These are phyloP conservation scores for Tadarida brasiliensis DNA, from an alignment of 2,797 vertebrate species.

Conservation along the genomic window DNA sequence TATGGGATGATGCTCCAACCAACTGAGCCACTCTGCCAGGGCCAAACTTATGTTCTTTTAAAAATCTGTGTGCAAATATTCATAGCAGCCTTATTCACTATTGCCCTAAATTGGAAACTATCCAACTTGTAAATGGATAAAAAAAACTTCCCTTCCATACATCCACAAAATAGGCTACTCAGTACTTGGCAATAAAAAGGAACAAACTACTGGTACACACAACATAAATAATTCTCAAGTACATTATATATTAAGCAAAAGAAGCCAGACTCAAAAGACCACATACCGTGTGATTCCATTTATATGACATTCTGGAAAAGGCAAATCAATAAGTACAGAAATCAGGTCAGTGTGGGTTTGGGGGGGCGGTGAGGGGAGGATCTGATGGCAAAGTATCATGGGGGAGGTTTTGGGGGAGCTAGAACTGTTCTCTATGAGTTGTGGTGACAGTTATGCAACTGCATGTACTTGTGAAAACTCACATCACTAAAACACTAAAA, in stretches of 20 bases:
- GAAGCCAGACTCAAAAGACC: not conserved
- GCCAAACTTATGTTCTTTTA: not conserved
- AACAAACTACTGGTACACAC: not conserved
- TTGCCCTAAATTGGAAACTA: not conserved
- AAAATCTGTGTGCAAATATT: not conserved
- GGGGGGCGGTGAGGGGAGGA: not conserved
- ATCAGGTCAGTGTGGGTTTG: not conserved
- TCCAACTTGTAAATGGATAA: not conserved
- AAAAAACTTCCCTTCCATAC: not conserved
- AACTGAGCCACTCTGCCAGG: too few relatives aligned
- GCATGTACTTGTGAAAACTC: not conserved
- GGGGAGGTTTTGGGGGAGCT: not conserved
- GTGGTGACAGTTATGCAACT: not conserved
- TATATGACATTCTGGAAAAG: not conserved
- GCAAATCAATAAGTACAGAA: constrained; percentile 8
- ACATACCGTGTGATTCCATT: not conserved
- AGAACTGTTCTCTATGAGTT: not conserved
- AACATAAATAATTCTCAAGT: constrained; percentile 35
- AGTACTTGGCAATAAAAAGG: not conserved
- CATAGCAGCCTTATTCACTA: not conserved
- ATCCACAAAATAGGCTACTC: not conserved
- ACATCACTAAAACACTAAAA: not conserved
- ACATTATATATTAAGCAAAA: not conserved
- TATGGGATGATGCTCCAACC: too few relatives aligned
- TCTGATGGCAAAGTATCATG: not conserved